Percentiles rank a stretch among this genome's conserved stretches.
Conservation (phyloP, 2,113 vertebrate genomes). For the Dipodomys spectabilis region DNA sequence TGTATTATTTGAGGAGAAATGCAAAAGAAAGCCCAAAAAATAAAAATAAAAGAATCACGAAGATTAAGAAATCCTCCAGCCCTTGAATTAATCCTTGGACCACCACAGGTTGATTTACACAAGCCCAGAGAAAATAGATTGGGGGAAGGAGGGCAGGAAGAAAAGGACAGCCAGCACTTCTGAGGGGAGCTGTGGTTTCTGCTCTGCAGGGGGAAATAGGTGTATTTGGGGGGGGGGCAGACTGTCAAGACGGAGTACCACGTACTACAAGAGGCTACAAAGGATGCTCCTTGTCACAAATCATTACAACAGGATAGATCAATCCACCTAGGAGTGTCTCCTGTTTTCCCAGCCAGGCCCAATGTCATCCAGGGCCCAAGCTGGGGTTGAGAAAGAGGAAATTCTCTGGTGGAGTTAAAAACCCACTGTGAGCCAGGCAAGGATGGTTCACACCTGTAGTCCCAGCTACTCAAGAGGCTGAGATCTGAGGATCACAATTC, state of each 20-base stretch:
- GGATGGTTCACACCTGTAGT: no score
- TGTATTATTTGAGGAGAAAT: conserved; percentile 14
- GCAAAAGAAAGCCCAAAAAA: background rate
- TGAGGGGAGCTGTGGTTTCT: background rate
- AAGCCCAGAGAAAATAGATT: conserved; percentile 12
- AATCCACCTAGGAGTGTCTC: background rate
- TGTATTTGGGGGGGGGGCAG: conserved; percentile 22
- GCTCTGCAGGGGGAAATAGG: background rate
- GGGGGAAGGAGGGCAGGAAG: background rate
- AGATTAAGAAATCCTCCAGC: background rate
- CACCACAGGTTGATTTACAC: conserved; percentile 15
- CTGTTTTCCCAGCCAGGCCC: background rate
- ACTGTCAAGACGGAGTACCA: background rate
- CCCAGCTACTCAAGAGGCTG: no score
- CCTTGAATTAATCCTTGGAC: conserved; percentile 51
- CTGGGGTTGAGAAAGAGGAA: background rate
- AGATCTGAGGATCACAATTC: no score
- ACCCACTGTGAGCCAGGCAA: no score
- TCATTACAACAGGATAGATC: background rate
- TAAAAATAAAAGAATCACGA: background rate
- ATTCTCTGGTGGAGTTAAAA: background rate
- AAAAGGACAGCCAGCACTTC: background rate
- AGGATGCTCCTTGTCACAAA: conserved; percentile 20
- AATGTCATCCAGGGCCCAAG: rapidly evolving
- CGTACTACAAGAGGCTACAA: background rate